Evolutionary conservation across 2,113 vertebrate species (phyloP).

Genomic region (Megaceryle torquata): DNA sequence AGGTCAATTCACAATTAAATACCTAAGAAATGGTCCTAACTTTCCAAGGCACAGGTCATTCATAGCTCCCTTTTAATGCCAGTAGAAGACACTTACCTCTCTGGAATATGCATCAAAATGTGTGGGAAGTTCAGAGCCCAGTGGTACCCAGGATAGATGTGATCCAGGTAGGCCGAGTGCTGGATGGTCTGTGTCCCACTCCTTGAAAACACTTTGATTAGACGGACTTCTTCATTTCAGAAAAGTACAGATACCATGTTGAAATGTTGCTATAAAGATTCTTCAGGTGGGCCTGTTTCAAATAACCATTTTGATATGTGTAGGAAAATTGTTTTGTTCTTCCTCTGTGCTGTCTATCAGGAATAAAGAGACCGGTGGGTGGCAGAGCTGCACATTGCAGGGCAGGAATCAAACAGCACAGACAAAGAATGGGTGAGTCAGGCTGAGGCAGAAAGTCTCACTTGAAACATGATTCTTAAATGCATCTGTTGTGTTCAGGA

Average conservation of each 20-base stretch:
- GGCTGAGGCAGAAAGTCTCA: background rate
- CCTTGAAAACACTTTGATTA: background rate
- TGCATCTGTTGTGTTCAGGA: background rate
- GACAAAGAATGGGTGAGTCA: background rate
- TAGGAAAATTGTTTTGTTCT: background rate
- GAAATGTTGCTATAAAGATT: background rate
- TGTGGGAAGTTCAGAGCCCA: background rate
- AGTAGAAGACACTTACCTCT: background rate
- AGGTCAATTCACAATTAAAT: background rate
- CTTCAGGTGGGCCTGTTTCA: background rate
- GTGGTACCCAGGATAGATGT: background rate
- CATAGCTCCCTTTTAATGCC: background rate
- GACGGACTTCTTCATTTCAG: background rate
- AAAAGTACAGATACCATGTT: background rate
- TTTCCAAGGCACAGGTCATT: background rate
- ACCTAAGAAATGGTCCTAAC: background rate
- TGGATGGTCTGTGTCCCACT: background rate
- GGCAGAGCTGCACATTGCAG: slow-evolving; percentile 24
- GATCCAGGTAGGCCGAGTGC: background rate
- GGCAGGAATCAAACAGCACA: background rate
- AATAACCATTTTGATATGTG: background rate
- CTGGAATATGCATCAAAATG: background rate
- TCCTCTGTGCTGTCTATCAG: background rate
- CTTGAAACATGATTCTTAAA: background rate
- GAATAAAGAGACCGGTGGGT: background rate